These are phyloP conservation scores for Hermaeophaga mercurialis DNA, from an alignment of 2,888 invertebrate genomes.

Conservation along the genomic window DNA sequence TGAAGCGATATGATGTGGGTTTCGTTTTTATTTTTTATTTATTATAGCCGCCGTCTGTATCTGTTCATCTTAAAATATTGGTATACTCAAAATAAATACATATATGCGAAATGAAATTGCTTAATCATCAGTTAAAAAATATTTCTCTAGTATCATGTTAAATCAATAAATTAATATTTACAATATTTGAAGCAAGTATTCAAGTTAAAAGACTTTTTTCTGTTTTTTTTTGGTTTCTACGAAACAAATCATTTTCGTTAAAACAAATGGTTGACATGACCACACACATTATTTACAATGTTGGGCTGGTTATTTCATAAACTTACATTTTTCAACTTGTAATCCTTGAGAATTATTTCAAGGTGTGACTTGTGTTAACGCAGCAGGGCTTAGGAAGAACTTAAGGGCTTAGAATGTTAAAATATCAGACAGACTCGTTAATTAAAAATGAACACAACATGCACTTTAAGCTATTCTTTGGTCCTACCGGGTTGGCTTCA, in stretches of 20 bases:
- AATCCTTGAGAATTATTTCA: constrained; percentile 13
- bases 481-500: not conserved
- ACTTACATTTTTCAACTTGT: not conserved
- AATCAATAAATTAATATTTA: too few relatives aligned
- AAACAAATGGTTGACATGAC: not conserved
- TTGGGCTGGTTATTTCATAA: constrained; percentile 1
- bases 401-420: constrained; percentile 11
- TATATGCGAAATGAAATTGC: too few relatives aligned
- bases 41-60: not conserved
- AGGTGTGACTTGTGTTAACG: constrained; percentile 20
- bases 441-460: constrained; percentile 15
- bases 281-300: constrained; percentile 6
- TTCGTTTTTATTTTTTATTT: not conserved
- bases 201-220: too few relatives aligned
- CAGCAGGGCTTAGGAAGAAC: constrained; percentile 17
- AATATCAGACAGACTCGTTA: constrained; percentile 17
- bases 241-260: too few relatives aligned
- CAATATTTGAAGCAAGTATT: too few relatives aligned
- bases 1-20: constrained; percentile 1
- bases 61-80: too few relatives aligned
- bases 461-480: constrained; percentile 6
- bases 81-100: too few relatives aligned
- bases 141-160: too few relatives aligned
- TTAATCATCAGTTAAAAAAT: too few relatives aligned
- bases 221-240: too few relatives aligned